Conservation (phyloP, 2,113 vertebrate genomes). For the Mesembrinibis cayennensis region DNA sequence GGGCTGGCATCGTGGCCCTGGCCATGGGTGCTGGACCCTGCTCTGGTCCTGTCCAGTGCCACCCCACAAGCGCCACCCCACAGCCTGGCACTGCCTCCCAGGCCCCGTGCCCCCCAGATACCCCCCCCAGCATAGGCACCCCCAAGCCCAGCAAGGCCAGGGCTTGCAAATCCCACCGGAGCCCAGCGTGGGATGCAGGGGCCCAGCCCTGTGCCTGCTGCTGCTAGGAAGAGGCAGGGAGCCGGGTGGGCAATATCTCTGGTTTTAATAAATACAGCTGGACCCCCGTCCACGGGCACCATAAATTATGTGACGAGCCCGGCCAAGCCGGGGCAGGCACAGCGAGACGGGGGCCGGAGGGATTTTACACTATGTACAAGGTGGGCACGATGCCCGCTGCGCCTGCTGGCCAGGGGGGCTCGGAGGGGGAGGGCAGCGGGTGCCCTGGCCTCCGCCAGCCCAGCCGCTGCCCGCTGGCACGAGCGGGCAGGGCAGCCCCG, state of each 20-base stretch:
- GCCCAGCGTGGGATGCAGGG: accelerated
- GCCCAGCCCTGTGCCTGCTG: background rate
- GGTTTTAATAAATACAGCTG: constrained; percentile 67
- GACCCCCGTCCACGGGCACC: background rate
- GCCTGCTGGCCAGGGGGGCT: background rate
- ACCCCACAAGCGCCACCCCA: background rate
- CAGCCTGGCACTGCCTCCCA: background rate
- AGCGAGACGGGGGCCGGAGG: background rate
- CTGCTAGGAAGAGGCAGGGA: background rate
- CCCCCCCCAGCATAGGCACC: accelerated
- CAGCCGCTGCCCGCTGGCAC: accelerated
- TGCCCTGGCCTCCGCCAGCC: background rate
- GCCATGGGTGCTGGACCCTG: background rate
- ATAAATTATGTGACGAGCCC: constrained; percentile 54
- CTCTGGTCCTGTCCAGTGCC: background rate
- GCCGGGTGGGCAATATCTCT: background rate
- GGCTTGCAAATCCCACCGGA: background rate
- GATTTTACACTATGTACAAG: constrained; percentile 68
- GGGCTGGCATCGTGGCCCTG: background rate
- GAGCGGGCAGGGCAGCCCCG: background rate
- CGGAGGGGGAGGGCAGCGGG: accelerated
- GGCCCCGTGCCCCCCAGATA: accelerated
- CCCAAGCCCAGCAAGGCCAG: background rate
- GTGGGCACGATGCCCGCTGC: accelerated
- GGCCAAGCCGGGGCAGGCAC: accelerated